A percentile compares a stretch with the other conserved stretches of the same genome.
phyloP scores from a whole-genome alignment of 2,113 vertebrate species.

The Ahaetulla prasina region DNA sequence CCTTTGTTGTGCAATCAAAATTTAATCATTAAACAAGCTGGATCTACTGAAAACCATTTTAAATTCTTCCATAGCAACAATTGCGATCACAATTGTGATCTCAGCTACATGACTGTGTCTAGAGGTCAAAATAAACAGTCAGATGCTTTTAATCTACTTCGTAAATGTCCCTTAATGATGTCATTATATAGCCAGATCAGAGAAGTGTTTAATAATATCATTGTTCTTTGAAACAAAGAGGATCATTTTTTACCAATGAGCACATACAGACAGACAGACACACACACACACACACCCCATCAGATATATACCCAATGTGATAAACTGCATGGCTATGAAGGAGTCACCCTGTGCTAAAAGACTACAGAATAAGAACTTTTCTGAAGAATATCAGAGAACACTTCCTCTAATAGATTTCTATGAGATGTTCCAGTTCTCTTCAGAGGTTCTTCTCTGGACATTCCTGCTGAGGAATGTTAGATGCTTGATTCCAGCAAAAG shows the following conservation, averaged over 20 bases:
- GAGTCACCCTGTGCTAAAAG: neutral
- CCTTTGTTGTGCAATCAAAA: too few relatives aligned
- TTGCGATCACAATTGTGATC: neutral
- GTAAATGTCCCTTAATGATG: neutral
- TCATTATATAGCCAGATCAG: neutral
- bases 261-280: too few relatives aligned
- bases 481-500: neutral
- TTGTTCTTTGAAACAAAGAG: neutral
- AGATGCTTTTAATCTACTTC: neutral
- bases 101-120: neutral
- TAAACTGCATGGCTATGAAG: neutral
- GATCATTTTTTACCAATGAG: neutral
- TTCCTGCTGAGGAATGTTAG: neutral
- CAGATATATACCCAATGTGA: neutral
- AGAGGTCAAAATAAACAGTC: neutral
- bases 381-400: too few relatives aligned
- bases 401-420: too few relatives aligned
- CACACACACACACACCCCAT: neutral
- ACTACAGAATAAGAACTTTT: too few relatives aligned
- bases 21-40: too few relatives aligned
- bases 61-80: too few relatives aligned
- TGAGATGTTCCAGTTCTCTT: neutral
- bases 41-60: neutral
- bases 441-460: neutral
- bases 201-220: neutral